Percentiles rank a stretch among this genome's conserved stretches.
Conservation (phyloP, 1,140 invertebrate species). For the Matsumurasca onukii region DNA sequence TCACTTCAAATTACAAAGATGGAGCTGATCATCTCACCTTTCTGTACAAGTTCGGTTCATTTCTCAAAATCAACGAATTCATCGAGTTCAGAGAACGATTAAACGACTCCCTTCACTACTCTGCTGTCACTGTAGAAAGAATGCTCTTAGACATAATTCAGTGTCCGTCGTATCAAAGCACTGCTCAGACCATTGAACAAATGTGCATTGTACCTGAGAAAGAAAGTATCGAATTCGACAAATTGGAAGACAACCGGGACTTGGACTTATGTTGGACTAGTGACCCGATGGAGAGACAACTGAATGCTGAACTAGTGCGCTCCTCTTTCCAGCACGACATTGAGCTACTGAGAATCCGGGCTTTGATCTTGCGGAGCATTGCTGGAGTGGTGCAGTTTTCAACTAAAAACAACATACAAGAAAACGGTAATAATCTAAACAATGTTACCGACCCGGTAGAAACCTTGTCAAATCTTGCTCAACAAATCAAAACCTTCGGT, state of each 20-base stretch:
- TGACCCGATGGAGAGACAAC: slow-evolving; percentile 28
- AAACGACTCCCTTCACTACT: slow-evolving; percentile 80
- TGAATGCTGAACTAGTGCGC: slow-evolving; percentile 30
- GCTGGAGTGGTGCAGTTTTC: slow-evolving; percentile 10
- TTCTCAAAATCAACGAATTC: slow-evolving; percentile 89
- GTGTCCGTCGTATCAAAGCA: slow-evolving; percentile 45
- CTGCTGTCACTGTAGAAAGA: slow-evolving; percentile 72
- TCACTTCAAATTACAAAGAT: slow-evolving; percentile 84
- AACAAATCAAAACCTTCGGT: slow-evolving; percentile 20
- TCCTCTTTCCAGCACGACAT: slow-evolving; percentile 34
- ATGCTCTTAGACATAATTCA: slow-evolving; percentile 74
- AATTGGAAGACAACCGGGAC: slow-evolving; percentile 61
- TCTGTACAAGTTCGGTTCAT: slow-evolving; percentile 92
- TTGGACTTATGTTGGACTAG: slow-evolving; percentile 47
- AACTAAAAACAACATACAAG: slow-evolving; percentile 1
- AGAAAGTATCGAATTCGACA: slow-evolving; percentile 54
- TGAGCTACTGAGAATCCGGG: slow-evolving; percentile 33
- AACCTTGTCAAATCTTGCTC: slow-evolving; percentile 5
- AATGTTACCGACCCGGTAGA: background rate
- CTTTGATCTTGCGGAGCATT: slow-evolving; percentile 31
- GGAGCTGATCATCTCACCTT: slow-evolving; percentile 88
- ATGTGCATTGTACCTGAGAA: slow-evolving; percentile 60
- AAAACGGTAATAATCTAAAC: background rate
- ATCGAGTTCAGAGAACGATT: slow-evolving; percentile 79
- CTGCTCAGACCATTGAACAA: slow-evolving; percentile 45